Percentiles rank a stretch among this genome's conserved stretches.
phyloP scores from a whole-genome alignment of 2,113 vertebrate species.

The Bufo gargarizans region DNA sequence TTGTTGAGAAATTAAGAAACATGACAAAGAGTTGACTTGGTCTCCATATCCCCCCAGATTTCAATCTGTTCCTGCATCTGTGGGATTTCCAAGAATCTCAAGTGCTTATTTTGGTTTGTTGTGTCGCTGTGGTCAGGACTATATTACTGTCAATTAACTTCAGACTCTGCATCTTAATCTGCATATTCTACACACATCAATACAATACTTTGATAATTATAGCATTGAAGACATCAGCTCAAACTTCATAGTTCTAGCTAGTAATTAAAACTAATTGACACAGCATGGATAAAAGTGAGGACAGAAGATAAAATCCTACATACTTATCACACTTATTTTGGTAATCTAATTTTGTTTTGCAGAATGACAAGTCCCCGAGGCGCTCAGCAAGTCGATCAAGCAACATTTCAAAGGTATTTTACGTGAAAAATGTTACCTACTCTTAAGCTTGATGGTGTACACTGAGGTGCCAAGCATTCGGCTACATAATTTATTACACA shows the following conservation, averaged over 20 bases:
- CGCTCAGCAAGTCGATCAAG: slow-evolving; percentile 90
- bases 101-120: background rate
- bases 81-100: no score
- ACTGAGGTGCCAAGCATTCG: background rate
- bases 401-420: slow-evolving; percentile 90
- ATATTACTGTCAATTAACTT: background rate
- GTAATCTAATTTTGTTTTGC: slow-evolving; percentile 68
- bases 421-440: slow-evolving; percentile 61
- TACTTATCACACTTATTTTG: slow-evolving; percentile 48
- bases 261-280: slow-evolving; percentile 54
- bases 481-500: slow-evolving; percentile 20
- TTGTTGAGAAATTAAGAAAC: no score
- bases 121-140: background rate
- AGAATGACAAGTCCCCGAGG: slow-evolving; percentile 87
- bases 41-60: no score
- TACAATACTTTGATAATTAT: slow-evolving; percentile 49
- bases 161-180: background rate
- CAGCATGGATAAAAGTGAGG: slow-evolving; percentile 47
- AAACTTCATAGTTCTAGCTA: background rate
- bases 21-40: no score
- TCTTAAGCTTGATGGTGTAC: slow-evolving; percentile 5
- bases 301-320: slow-evolving; percentile 29
- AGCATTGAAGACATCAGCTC: slow-evolving; percentile 29
- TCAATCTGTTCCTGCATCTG: no score
- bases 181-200: background rate